phyloP scores from a whole-genome alignment of 2,113 vertebrate genomes.

The Apus apus region DNA sequence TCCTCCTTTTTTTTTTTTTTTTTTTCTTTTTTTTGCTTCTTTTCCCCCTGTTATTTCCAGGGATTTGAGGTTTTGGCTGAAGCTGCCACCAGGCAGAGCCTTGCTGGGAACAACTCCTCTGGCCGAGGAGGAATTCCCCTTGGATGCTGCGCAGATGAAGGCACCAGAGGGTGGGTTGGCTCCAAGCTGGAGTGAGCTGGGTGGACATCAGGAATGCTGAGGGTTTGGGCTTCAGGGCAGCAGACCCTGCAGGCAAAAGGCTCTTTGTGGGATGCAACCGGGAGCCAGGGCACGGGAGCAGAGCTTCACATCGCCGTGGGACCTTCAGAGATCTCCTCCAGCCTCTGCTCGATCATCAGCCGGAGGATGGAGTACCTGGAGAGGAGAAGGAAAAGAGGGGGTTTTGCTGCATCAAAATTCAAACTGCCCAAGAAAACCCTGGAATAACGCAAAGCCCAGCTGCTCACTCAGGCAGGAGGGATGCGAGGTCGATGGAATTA shows the following conservation, averaged over 20 bases:
- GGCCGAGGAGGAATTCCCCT: background rate
- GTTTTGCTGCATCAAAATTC: background rate
- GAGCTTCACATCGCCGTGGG: conserved; percentile 59
- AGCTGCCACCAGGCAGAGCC: background rate
- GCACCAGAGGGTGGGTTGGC: background rate
- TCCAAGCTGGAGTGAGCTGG: background rate
- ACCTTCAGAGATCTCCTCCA: conserved; percentile 85
- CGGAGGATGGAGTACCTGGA: conserved; percentile 83
- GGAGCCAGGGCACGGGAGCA: fast-evolving
- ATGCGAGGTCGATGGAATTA: fast-evolving
- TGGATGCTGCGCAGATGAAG: background rate
- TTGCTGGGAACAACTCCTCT: background rate
- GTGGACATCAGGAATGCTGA: fast-evolving
- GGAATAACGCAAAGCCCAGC: fast-evolving
- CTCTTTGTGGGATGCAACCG: background rate
- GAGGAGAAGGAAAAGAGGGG: background rate
- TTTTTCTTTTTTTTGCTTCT: background rate
- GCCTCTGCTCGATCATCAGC: conserved; percentile 87
- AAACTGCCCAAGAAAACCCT: background rate
- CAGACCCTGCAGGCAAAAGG: background rate
- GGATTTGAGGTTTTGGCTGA: background rate
- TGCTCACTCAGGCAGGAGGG: fast-evolving
- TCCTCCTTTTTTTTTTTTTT: background rate
- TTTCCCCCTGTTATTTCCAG: background rate
- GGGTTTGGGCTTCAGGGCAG: background rate